Conservation (phyloP, 2,888 invertebrate species). For the Melangyna quadrimaculata region DNA sequence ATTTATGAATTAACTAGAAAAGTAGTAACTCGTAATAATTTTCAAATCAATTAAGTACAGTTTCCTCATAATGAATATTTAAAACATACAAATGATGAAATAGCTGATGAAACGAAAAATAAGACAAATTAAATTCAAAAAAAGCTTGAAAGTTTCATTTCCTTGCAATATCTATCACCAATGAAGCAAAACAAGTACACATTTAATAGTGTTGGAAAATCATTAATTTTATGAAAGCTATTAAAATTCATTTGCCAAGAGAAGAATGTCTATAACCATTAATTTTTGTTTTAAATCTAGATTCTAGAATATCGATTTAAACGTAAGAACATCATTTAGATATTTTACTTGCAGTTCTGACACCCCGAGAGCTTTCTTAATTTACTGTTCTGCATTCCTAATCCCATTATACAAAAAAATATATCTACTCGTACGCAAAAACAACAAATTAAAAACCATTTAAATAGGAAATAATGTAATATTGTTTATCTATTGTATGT, state of each 20-base stretch:
- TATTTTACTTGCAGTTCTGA: neutral
- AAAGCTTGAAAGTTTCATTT: too few species aligned
- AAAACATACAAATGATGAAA: too few species aligned
- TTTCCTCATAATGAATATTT: too few species aligned
- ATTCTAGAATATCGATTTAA: neutral
- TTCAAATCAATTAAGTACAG: too few species aligned
- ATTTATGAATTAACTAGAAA: too few species aligned
- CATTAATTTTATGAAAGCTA: neutral
- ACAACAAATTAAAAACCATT: neutral
- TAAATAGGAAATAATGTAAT: neutral
- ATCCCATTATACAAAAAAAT: neutral
- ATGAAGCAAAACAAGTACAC: neutral
- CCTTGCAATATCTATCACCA: too few species aligned
- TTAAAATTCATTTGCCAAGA: neutral
- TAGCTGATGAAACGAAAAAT: too few species aligned
- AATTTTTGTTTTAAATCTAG: neutral
- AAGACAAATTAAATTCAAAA: too few species aligned
- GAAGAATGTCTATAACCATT: neutral
- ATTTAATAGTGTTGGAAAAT: neutral
- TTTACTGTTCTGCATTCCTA: neutral
- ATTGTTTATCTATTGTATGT: too few species aligned
- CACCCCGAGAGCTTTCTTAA: neutral
- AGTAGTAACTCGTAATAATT: too few species aligned
- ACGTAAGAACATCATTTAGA: neutral
- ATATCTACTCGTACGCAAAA: neutral